Conservation (phyloP, 2,888 invertebrate genomes). For the Erebia palarica region DNA sequence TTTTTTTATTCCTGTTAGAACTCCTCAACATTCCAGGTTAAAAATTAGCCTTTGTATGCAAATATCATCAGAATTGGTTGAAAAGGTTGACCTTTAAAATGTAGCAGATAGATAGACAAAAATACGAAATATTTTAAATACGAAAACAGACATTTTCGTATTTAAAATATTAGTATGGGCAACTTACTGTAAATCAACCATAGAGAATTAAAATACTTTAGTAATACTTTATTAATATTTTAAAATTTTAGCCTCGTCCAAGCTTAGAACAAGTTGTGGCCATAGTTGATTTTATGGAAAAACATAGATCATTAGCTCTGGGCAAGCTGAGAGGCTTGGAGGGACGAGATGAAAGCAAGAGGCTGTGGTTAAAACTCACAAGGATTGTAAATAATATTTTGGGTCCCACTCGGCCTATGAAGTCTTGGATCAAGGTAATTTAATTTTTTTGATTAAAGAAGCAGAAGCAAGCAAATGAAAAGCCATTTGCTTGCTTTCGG, state of each 20-base stretch:
- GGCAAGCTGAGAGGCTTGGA: constrained; percentile 69
- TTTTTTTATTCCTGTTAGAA: too few relatives aligned
- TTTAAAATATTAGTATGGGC: too few relatives aligned
- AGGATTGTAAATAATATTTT: constrained; percentile 64
- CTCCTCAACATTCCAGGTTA: too few relatives aligned
- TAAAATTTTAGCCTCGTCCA: constrained; percentile 62
- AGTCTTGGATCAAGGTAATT: constrained; percentile 75
- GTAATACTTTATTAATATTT: background rate
- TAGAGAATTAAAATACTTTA: background rate
- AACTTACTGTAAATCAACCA: background rate
- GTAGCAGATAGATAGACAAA: too few relatives aligned
- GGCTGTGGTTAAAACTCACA: constrained; percentile 68
- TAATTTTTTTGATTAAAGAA: background rate
- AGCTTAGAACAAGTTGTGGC: constrained; percentile 72
- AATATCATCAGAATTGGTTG: too few relatives aligned
- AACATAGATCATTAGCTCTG: constrained; percentile 63
- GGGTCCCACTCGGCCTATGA: constrained; percentile 73
- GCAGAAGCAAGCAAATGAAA: too few relatives aligned
- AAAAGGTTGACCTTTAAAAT: too few relatives aligned
- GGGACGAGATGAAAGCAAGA: constrained; percentile 70
- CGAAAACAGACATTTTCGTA: too few relatives aligned
- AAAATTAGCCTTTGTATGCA: too few relatives aligned
- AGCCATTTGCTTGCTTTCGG: background rate
- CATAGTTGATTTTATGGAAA: constrained; percentile 75
- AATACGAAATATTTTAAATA: too few relatives aligned